These are phyloP conservation scores for Isichthys henryi DNA, from an alignment of 2,113 vertebrate species.

Conservation along the genomic window DNA sequence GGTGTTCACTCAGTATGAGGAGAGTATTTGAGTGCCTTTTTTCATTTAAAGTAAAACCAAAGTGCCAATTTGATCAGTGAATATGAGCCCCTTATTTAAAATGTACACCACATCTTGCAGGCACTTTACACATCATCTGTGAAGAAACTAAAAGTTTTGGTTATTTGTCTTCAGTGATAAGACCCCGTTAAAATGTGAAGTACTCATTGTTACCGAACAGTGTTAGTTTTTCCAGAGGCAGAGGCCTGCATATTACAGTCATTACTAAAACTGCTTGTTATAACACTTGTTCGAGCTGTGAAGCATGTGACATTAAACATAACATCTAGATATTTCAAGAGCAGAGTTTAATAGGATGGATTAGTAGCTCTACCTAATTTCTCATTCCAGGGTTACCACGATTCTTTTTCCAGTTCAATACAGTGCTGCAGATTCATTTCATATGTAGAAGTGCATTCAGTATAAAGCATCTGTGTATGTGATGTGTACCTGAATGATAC, in stretches of 20 bases:
- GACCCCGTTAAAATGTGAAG: neutral
- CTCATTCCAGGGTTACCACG: neutral
- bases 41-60: neutral
- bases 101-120: neutral
- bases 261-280: neutral
- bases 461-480: constrained; percentile 1
- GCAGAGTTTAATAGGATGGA: neutral
- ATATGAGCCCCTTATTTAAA: neutral
- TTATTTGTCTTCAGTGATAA: neutral
- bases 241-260: neutral
- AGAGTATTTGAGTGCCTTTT: neutral
- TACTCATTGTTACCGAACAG: neutral
- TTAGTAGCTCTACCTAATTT: neutral
- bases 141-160: neutral
- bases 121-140: neutral
- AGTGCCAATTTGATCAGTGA: neutral
- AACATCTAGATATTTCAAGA: neutral
- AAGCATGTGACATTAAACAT: neutral
- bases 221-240: neutral
- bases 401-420: neutral
- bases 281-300: neutral
- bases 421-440: neutral
- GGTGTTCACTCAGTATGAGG: neutral
- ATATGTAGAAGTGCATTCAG: neutral
- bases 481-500: neutral